phyloP scores from a whole-genome alignment of 2,797 vertebrate genomes.

The Oryzias dopingdopingensis region DNA sequence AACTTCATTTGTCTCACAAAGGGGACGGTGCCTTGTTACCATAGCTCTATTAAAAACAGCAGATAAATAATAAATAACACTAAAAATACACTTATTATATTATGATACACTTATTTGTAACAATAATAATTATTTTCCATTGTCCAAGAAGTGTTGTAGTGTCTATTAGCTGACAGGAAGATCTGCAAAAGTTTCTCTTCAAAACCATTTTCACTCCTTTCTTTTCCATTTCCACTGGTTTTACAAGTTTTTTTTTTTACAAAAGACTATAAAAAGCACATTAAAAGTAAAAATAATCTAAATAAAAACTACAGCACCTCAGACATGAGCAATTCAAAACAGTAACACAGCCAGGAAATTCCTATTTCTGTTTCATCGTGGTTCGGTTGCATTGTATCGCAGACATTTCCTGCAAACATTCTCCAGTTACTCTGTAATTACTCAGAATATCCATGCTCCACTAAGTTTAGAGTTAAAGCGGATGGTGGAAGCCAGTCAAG shows the following conservation, averaged over 20 bases:
- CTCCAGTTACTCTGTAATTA: slow-evolving; percentile 67
- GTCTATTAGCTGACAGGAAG: no score
- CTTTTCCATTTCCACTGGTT: neutral
- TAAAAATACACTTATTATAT: no score
- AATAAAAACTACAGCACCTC: slow-evolving; percentile 34
- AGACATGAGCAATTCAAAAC: slow-evolving; percentile 38
- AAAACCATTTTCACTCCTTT: neutral
- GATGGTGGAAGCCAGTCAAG: slow-evolving; percentile 57
- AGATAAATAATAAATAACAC: no score
- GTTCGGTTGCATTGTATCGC: slow-evolving; percentile 59
- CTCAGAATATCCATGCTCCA: slow-evolving; percentile 66
- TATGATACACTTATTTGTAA: no score
- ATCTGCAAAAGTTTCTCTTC: no score
- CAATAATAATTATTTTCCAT: no score
- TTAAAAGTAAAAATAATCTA: slow-evolving; percentile 2
- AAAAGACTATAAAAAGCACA: neutral
- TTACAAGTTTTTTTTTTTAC: no score
- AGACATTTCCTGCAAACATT: slow-evolving; percentile 72
- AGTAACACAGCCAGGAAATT: slow-evolving; percentile 56
- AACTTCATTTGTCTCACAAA: no score
- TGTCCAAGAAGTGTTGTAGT: no score
- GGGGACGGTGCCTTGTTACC: no score
- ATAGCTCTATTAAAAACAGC: no score
- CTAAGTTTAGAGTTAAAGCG: slow-evolving; percentile 48
- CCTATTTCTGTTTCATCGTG: slow-evolving; percentile 40